phyloP scores from a whole-genome alignment of 2,888 invertebrate genomes.

The Drosophila crucigera region DNA sequence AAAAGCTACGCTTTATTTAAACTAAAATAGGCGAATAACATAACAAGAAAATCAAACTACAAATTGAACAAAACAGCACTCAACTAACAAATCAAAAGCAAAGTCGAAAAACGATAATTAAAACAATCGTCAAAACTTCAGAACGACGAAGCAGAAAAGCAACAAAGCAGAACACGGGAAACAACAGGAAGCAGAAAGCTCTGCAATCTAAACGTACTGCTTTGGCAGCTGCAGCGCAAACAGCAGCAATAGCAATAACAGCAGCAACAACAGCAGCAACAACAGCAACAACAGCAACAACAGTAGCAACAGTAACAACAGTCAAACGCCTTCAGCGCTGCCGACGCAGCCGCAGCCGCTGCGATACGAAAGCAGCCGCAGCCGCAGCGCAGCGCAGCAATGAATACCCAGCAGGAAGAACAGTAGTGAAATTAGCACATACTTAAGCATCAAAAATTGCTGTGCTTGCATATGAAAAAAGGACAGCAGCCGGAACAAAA shows the following conservation, averaged over 20 bases:
- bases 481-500: not conserved
- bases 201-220: not conserved
- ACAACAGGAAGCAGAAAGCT: constrained; percentile 17
- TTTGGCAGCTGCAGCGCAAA: constrained; percentile 1
- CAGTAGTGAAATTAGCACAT: constrained; percentile 14
- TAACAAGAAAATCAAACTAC: constrained; percentile 3
- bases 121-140: constrained; percentile 6
- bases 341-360: constrained; percentile 27
- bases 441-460: not conserved
- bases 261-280: not conserved
- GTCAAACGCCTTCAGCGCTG: constrained; percentile 7
- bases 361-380: constrained; percentile 22
- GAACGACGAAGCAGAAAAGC: not conserved
- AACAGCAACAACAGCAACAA: constrained; percentile 1
- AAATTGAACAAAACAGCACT: constrained; percentile 3
- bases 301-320: not conserved
- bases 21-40: constrained; percentile 8
- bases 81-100: constrained; percentile 3
- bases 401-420: constrained; percentile 41
- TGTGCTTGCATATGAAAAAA: not conserved
- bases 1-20: constrained; percentile 19
- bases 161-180: not conserved
- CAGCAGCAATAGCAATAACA: not conserved
- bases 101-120: constrained; percentile 1
- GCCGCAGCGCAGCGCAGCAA: constrained; percentile 33